phyloP scores from a whole-genome alignment of 2,888 invertebrate species.

The Beris chalybata region DNA sequence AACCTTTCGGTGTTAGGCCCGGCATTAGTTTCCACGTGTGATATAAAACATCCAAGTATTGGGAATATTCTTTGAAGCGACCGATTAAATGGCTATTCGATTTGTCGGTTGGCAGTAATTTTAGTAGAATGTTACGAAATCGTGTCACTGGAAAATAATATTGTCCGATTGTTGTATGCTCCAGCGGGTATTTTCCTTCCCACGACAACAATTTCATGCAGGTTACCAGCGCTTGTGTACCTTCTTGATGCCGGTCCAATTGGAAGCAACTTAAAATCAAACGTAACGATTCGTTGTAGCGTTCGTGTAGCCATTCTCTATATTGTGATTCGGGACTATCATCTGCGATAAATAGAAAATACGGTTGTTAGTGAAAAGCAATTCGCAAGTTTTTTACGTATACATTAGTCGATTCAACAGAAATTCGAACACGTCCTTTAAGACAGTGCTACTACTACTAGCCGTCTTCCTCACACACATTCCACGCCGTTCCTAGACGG shows the following conservation, averaged over 20 bases:
- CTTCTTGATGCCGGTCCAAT: slow-evolving; percentile 58
- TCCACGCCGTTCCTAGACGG: too few relatives aligned
- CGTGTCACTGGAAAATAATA: slow-evolving; percentile 68
- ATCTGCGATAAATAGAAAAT: slow-evolving; percentile 48
- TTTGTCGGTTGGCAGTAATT: slow-evolving; percentile 65
- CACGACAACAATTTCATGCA: slow-evolving; percentile 72
- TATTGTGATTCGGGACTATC: slow-evolving; percentile 66
- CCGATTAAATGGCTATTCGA: slow-evolving; percentile 65
- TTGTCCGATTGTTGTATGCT: slow-evolving; percentile 53
- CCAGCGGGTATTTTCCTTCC: slow-evolving; percentile 70
- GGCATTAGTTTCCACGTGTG: slow-evolving; percentile 68
- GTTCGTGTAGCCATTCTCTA: slow-evolving; percentile 68
- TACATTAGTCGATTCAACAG: too few relatives aligned
- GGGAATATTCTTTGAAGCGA: slow-evolving; percentile 74
- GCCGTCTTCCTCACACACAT: too few relatives aligned
- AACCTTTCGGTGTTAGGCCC: slow-evolving; percentile 60
- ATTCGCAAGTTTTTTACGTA: too few relatives aligned
- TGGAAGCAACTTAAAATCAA: slow-evolving; percentile 64
- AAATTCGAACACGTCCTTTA: too few relatives aligned
- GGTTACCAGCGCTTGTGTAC: slow-evolving; percentile 68
- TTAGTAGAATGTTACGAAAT: slow-evolving; percentile 67
- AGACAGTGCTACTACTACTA: too few relatives aligned
- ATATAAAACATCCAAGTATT: slow-evolving; percentile 75
- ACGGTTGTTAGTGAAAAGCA: too few relatives aligned
- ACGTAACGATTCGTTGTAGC: slow-evolving; percentile 68